Base-by-base conservation (phyloP, 2,797 vertebrate genomes). In the Pteropus rufus region DNA sequence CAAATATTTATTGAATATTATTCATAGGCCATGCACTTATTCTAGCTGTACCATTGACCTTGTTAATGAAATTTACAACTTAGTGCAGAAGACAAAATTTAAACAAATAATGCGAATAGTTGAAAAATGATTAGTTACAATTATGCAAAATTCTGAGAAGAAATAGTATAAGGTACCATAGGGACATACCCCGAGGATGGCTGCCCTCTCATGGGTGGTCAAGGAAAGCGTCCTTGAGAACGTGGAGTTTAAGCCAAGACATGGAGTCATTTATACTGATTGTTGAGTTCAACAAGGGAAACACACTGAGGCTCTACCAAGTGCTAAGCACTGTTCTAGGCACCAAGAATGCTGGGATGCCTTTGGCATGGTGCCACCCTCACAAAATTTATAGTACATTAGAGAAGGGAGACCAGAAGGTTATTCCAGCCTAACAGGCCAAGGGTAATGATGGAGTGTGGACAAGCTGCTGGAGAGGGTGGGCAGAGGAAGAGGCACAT, bases 11-110 rank as follows among this genome's bases (percentile, higher is more conserved):
- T 3, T 14, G 62, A 86, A 19, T 44, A 83, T 10, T 89, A 84
- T 29, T 36, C 15, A 67, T 0, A 89, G 49, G 62, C 14, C 41
- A 58, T 18, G 1, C 12, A 85, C 44, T 56, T 56, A n/a, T 19
- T 24, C 2, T 41, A 41, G n/a, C 10, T 36, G 0, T 24, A 19
- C 21, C 7, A 44, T 80, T 1, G 11, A 49, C 23, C 31, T 70
- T 16, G 21, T 44, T 12, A 10, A 19, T 1, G 10, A 31, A 81
- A 87, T 83, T 87, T 72, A 73, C 29, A 60, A 19, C 7, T 60
- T 73, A 76, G 31, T 58, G 7, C n/a, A 90, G 84, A 69, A 92
- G 92, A 80, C 6, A 15, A 39, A 77, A 60, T 36, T 76, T 81
- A 56, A 93, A 87, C 10, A 88, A 75, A 56, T 6, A 84, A 49